A percentile compares a stretch with the other conserved stretches of the same genome.
These are phyloP conservation scores for Pithys albifrons DNA, from an alignment of 2,113 vertebrate species.

Conservation along the genomic window DNA sequence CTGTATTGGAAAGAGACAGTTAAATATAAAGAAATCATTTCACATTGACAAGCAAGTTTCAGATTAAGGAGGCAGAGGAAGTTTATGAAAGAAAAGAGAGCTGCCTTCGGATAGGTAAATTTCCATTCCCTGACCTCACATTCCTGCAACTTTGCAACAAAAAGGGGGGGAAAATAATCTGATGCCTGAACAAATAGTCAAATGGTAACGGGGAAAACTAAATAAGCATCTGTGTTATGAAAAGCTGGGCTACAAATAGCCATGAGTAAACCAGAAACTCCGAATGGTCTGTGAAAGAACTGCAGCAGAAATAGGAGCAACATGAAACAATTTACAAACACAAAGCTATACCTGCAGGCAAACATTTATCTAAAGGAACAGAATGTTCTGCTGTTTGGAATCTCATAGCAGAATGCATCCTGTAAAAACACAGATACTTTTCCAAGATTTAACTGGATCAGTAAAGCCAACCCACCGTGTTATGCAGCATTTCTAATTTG, in stretches of 20 bases:
- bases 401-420: not conserved
- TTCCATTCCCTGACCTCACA: constrained; percentile 32
- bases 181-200: constrained; percentile 42
- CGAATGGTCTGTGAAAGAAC: not conserved
- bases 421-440: constrained; percentile 19
- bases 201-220: constrained; percentile 30
- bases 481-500: constrained; percentile 24
- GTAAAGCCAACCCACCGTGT: not conserved
- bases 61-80: constrained; percentile 47
- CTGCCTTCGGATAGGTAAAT: constrained; percentile 22
- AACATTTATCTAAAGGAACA: constrained; percentile 19
- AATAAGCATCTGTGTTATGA: constrained; percentile 6
- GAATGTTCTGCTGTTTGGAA: not conserved
- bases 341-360: constrained; percentile 43
- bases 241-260: constrained; percentile 5
- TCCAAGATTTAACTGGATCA: constrained; percentile 16
- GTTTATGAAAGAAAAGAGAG: constrained; percentile 58
- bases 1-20: constrained; percentile 75
- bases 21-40: constrained; percentile 77
- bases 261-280: constrained; percentile 33
- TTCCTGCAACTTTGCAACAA: constrained; percentile 38
- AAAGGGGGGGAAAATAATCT: not conserved
- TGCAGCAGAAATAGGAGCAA: constrained; percentile 10
- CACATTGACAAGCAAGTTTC: constrained; percentile 64
- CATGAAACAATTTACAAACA: constrained; percentile 36